Evolutionary conservation across 2,113 vertebrate genomes (phyloP).

Genomic region (Phoenicopterus ruber): DNA sequence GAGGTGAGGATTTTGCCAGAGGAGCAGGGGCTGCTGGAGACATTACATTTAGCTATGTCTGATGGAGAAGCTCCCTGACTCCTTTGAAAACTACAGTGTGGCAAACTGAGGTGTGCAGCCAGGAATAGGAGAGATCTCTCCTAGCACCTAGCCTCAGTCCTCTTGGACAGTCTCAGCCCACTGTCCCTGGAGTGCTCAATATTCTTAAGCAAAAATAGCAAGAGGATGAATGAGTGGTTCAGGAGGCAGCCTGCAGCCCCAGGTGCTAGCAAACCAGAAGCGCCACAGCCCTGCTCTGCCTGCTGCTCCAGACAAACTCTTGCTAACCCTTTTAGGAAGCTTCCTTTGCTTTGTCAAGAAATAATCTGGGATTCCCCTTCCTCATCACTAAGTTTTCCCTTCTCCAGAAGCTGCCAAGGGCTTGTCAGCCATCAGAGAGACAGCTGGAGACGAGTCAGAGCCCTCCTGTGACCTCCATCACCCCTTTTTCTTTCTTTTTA

Average conservation of each 20-base stretch:
- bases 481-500: neutral
- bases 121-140: neutral
- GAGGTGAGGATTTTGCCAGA: neutral
- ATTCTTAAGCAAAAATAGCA: neutral
- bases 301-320: neutral
- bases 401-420: constrained; percentile 14
- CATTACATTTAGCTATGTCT: neutral
- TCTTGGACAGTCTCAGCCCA: neutral
- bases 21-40: neutral
- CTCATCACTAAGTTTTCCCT: neutral
- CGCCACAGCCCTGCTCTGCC: neutral
- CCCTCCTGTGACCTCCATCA: neutral
- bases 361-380: constrained; percentile 48
- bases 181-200: neutral
- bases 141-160: neutral
- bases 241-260: neutral
- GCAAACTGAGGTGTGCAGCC: neutral
- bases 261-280: neutral
- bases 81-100: neutral
- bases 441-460: neutral
- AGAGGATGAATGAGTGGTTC: neutral
- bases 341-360: constrained; percentile 30
- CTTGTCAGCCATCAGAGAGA: neutral
- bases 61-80: neutral
- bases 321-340: neutral